phyloP scores from a whole-genome alignment of 2,797 vertebrate genomes.

The Myotis findleyi region DNA sequence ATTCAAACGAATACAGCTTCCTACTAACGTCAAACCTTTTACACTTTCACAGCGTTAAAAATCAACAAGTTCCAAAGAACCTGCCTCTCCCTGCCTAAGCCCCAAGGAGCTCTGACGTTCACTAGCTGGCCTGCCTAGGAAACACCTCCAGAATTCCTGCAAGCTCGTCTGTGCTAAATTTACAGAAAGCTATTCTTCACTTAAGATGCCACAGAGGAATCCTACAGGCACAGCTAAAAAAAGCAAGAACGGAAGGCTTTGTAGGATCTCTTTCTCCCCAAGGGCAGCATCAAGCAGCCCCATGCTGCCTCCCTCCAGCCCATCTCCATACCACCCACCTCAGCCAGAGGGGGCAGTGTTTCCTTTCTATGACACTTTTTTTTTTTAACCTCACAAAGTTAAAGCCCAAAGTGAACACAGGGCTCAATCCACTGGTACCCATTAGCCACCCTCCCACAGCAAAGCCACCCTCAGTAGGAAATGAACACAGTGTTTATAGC shows the following conservation, averaged over 20 bases:
- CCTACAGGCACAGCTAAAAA: neutral
- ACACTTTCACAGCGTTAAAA: conserved; percentile 6
- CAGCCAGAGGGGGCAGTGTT: neutral
- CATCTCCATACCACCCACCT: neutral
- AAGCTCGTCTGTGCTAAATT: neutral
- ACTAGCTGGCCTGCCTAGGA: neutral
- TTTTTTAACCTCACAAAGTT: neutral
- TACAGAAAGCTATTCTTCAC: neutral
- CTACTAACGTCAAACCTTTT: neutral
- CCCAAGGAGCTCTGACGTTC: neutral
- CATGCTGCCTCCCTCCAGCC: neutral
- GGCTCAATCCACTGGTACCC: neutral
- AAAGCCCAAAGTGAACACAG: neutral
- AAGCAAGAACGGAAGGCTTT: neutral
- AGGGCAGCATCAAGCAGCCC: neutral
- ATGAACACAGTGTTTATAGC: neutral
- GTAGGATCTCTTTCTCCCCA: neutral
- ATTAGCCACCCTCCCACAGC: neutral
- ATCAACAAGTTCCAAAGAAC: conserved; percentile 1
- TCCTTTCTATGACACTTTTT: neutral
- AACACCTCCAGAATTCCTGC: conserved; percentile 9
- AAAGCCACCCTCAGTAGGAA: neutral
- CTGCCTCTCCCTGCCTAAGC: neutral
- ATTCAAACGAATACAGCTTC: neutral
- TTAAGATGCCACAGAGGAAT: neutral